These are phyloP conservation scores for Ctenomys sociabilis DNA, from an alignment of 2,113 vertebrate species.

Conservation along the genomic window DNA sequence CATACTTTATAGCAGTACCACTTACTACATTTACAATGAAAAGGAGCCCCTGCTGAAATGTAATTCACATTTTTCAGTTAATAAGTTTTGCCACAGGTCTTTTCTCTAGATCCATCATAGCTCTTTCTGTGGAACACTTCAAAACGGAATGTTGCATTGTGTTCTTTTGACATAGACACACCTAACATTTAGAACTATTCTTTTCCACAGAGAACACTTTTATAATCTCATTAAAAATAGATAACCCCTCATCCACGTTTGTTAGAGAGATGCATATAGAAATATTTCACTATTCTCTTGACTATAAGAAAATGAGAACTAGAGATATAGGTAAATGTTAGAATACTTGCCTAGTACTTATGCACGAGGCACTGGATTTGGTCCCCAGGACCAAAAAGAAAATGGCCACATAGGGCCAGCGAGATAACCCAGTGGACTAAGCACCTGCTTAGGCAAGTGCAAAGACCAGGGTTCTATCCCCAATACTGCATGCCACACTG, in stretches of 20 bases:
- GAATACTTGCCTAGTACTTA: neutral
- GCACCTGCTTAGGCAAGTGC: too few species aligned
- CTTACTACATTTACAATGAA: neutral
- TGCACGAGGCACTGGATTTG: neutral
- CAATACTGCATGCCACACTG: too few species aligned
- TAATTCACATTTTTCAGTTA: neutral
- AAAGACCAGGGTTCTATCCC: too few species aligned
- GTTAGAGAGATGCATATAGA: neutral
- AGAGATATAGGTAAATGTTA: neutral
- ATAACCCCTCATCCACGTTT: neutral
- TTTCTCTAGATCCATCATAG: neutral
- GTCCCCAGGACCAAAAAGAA: neutral
- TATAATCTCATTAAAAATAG: neutral
- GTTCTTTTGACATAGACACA: neutral
- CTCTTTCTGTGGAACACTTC: neutral
- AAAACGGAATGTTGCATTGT: neutral
- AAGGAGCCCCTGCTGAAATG: neutral
- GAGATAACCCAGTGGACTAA: too few species aligned
- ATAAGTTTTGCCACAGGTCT: neutral
- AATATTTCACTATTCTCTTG: neutral
- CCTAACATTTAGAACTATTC: conserved; percentile 1
- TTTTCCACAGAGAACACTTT: conserved; percentile 4
- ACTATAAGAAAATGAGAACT: neutral
- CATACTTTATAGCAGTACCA: neutral
- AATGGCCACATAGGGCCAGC: neutral